phyloP scores from a whole-genome alignment of 2,888 invertebrate species.

The Mimachlamys varia region DNA sequence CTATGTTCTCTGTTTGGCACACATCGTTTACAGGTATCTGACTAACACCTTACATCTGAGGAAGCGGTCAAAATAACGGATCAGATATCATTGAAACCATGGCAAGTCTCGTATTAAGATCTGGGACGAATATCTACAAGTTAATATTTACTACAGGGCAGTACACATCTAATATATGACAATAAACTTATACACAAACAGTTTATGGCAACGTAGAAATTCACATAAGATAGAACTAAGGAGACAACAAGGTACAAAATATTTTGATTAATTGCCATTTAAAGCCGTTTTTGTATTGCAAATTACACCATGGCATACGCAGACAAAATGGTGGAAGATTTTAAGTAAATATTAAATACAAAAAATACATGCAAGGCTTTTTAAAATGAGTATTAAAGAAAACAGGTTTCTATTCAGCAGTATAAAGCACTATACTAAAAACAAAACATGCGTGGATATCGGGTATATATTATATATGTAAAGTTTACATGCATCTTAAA shows the following conservation, averaged over 20 bases:
- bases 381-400: background rate
- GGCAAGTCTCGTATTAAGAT: slow-evolving; percentile 18
- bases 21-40: background rate
- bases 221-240: background rate
- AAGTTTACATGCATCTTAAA: background rate
- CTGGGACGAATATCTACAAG: background rate
- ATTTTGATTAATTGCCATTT: slow-evolving; percentile 34
- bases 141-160: background rate
- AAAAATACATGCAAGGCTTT: background rate
- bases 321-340: background rate
- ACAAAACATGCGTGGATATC: background rate
- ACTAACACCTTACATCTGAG: background rate
- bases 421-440: background rate
- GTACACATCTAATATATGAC: background rate
- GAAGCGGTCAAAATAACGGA: background rate
- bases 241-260: background rate
- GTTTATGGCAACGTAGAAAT: slow-evolving; percentile 15
- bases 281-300: slow-evolving; percentile 8
- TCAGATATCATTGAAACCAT: background rate
- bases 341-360: background rate
- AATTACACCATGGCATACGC: slow-evolving; percentile 16
- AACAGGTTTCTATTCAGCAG: background rate
- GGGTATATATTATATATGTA: background rate
- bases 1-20: slow-evolving; percentile 16
- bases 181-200: background rate